These are phyloP conservation scores for Squalus acanthias DNA, from an alignment of 2,797 vertebrate species.

Conservation along the genomic window DNA sequence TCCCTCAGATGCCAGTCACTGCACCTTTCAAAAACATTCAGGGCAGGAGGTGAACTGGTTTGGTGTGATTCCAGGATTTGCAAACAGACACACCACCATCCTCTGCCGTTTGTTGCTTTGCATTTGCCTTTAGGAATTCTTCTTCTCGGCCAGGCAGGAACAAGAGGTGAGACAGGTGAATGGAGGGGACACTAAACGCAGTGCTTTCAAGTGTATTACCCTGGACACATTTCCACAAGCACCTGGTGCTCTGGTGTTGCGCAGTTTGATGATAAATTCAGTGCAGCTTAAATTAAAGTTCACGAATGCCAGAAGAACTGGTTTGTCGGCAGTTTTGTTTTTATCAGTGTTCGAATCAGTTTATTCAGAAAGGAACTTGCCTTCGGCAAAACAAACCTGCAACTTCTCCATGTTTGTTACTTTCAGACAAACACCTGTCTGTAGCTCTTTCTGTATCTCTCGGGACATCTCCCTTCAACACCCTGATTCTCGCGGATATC, in stretches of 20 bases:
- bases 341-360: neutral
- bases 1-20: neutral
- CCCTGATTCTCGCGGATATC: neutral
- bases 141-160: neutral
- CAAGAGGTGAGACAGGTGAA: neutral
- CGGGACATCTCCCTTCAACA: neutral
- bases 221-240: neutral
- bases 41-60: neutral
- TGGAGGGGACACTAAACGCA: neutral
- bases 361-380: neutral
- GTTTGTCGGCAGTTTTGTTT: neutral
- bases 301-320: neutral
- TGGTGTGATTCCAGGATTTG: neutral
- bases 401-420: neutral
- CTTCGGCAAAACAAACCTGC: neutral
- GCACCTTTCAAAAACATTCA: conserved; percentile 13
- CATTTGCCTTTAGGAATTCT: neutral
- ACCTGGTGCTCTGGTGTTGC: neutral
- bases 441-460: neutral
- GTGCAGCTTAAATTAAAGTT: neutral
- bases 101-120: neutral
- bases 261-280: neutral
- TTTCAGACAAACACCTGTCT: neutral
- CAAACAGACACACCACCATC: neutral
- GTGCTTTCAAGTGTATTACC: neutral